Percentiles rank a stretch among this genome's conserved stretches.
phyloP scores from a whole-genome alignment of 2,888 invertebrate species.

The Boloria euphrosyne region DNA sequence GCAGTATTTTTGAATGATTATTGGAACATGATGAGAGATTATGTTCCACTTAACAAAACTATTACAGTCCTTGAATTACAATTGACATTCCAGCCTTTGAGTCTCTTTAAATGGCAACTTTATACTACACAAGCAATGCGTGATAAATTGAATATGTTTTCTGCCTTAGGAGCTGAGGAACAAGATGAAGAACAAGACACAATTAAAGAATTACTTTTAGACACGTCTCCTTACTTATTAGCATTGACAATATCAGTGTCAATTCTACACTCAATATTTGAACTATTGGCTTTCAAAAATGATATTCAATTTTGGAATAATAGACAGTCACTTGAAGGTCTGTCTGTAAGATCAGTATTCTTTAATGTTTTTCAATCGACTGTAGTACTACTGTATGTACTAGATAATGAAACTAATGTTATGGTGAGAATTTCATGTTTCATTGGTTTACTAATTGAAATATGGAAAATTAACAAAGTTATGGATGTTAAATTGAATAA shows the following conservation, averaged over 20 bases:
- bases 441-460: slow-evolving; percentile 96
- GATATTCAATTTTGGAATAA: slow-evolving; percentile 99
- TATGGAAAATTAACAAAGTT: slow-evolving; percentile 99
- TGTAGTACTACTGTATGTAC: slow-evolving; percentile 96
- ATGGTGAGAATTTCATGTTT: slow-evolving; percentile 97
- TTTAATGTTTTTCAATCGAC: slow-evolving; percentile 99
- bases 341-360: slow-evolving; percentile 98
- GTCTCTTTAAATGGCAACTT: slow-evolving; percentile 98
- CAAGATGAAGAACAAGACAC: slow-evolving; percentile 94
- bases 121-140: slow-evolving; percentile 98
- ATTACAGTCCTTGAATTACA: slow-evolving; percentile 87
- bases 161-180: slow-evolving; percentile 86
- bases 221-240: slow-evolving; percentile 97
- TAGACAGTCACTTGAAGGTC: slow-evolving; percentile 96
- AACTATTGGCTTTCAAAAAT: slow-evolving; percentile 99
- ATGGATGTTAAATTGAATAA: slow-evolving; percentile 90
- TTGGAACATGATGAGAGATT: slow-evolving; percentile 98
- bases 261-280: slow-evolving; percentile 98
- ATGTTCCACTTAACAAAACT: slow-evolving; percentile 94
- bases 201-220: slow-evolving; percentile 95
- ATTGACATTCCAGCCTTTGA: slow-evolving; percentile 93
- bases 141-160: slow-evolving; percentile 90
- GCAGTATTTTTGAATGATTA: slow-evolving; percentile 98
- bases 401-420: slow-evolving; percentile 99
- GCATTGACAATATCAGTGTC: slow-evolving; percentile 96